Conservation (phyloP, 2,888 invertebrate species). For the Agriopis leucophaearia region DNA sequence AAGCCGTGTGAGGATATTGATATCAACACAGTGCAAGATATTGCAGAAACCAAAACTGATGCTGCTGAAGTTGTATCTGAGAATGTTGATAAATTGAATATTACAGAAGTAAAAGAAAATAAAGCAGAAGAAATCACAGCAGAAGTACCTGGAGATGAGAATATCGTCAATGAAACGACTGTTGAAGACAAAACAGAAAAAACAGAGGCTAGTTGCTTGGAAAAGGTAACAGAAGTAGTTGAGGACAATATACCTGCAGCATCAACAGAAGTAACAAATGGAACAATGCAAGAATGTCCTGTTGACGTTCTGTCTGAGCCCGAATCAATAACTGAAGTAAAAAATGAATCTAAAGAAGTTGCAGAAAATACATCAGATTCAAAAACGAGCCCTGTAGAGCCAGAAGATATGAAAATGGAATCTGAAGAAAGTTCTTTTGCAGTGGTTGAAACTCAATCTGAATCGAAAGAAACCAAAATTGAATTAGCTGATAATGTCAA, state of each 20-base stretch:
- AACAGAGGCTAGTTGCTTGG: not conserved
- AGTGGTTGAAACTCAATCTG: conserved; percentile 4
- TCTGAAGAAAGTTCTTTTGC: conserved; percentile 29
- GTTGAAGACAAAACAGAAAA: conserved; percentile 13
- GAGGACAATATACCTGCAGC: conserved; percentile 3
- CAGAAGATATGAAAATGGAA: conserved; percentile 27
- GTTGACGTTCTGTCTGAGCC: not conserved
- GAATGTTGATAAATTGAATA: conserved; percentile 38
- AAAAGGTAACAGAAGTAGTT: conserved; percentile 6
- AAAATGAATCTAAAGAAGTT: not conserved
- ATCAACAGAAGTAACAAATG: conserved; percentile 22
- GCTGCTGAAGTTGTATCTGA: conserved; percentile 39
- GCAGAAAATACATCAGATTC: conserved; percentile 5
- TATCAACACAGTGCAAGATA: conserved; percentile 56
- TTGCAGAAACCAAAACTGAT: conserved; percentile 50
- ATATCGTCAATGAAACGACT: conserved; percentile 38
- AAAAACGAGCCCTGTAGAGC: not conserved
- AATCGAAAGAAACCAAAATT: conserved; percentile 16
- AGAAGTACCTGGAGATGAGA: conserved; percentile 40
- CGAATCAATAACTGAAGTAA: conserved; percentile 3
- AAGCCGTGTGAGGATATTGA: conserved; percentile 64
- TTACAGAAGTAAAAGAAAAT: conserved; percentile 22
- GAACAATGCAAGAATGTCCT: conserved; percentile 3
- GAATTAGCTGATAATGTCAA: conserved; percentile 5
- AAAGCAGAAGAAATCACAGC: conserved; percentile 41